Evolutionary conservation across 2,888 invertebrate genomes (phyloP).

Genomic region (Athrips mouffetella): DNA sequence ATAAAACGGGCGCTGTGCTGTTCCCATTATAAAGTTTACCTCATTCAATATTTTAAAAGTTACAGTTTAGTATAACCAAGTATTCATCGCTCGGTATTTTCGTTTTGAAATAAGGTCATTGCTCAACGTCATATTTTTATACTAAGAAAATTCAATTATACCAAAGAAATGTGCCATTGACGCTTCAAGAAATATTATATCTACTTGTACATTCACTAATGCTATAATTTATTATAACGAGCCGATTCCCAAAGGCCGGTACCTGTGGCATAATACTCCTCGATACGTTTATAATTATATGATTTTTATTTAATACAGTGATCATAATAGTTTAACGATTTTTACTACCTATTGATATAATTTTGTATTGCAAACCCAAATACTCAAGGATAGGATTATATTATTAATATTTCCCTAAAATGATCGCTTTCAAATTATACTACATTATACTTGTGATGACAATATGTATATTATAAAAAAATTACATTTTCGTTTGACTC

Average conservation of each 20-base stretch:
- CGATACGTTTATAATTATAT: conserved; percentile 34
- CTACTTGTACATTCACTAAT: conserved; percentile 9
- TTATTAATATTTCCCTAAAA: too few species aligned
- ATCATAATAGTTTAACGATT: too few species aligned
- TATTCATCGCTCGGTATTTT: conserved; percentile 71
- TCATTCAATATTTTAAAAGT: conserved; percentile 13
- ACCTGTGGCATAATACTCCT: conserved; percentile 72
- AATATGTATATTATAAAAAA: conserved; percentile 48
- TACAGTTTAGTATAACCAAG: conserved; percentile 32
- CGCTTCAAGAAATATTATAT: conserved; percentile 21
- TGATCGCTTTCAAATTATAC: not conserved
- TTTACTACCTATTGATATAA: too few species aligned
- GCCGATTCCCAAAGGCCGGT: conserved; percentile 59
- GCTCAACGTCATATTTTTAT: conserved; percentile 65
- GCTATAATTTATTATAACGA: conserved; percentile 27
- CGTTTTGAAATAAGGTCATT: conserved; percentile 52
- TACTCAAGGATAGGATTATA: too few species aligned
- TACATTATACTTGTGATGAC: conserved; percentile 42
- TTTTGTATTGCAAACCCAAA: too few species aligned
- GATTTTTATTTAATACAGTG: conserved; percentile 29
- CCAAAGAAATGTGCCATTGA: conserved; percentile 35
- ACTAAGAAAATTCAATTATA: conserved; percentile 36
- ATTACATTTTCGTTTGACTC: too few species aligned
- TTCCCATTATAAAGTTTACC: conserved; percentile 18
- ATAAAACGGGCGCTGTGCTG: not conserved